These are phyloP conservation scores for Drosophila vallismaia DNA, from an alignment of 2,888 invertebrate genomes.

Conservation along the genomic window DNA sequence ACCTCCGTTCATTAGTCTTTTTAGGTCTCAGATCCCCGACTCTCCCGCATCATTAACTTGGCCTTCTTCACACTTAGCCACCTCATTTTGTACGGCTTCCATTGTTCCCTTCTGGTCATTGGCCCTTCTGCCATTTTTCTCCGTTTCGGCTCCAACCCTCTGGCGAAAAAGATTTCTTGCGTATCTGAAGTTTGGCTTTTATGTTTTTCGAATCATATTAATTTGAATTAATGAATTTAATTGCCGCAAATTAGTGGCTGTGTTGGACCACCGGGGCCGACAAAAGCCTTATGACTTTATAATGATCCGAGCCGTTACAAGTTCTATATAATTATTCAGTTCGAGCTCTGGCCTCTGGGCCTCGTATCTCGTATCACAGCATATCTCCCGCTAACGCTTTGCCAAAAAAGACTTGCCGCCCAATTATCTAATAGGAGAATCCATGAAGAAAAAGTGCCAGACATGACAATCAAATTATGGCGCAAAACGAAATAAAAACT, in stretches of 20 bases:
- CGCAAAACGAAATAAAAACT: constrained; percentile 42
- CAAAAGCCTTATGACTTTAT: constrained; percentile 51
- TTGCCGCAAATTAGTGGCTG: constrained; percentile 69
- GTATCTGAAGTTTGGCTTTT: constrained; percentile 29
- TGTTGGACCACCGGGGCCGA: constrained; percentile 55
- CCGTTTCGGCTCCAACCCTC: constrained; percentile 6
- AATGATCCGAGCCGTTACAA: constrained; percentile 64
- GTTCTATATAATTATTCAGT: constrained; percentile 57
- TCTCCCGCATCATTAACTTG: constrained; percentile 67
- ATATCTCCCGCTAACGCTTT: constrained; percentile 2
- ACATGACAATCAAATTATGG: constrained; percentile 46
- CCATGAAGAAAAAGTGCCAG: constrained; percentile 33
- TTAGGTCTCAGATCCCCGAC: constrained; percentile 22
- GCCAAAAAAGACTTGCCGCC: constrained; percentile 15
- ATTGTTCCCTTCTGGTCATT: constrained; percentile 70
- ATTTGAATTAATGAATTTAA: constrained; percentile 78
- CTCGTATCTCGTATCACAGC: constrained; percentile 1
- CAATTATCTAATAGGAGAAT: constrained; percentile 55
- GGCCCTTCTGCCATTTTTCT: constrained; percentile 47
- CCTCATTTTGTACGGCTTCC: constrained; percentile 34
- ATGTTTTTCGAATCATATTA: constrained; percentile 74
- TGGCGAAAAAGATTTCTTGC: constrained; percentile 17
- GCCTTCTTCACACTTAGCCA: constrained; percentile 68
- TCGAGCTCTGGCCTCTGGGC: constrained; percentile 10
- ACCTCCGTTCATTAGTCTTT: constrained; percentile 43